A percentile compares a stretch with the other conserved stretches of the same genome.
Evolutionary conservation across 2,888 invertebrate genomes (phyloP).

Genomic region (Xanthorhoe spadicearia): DNA sequence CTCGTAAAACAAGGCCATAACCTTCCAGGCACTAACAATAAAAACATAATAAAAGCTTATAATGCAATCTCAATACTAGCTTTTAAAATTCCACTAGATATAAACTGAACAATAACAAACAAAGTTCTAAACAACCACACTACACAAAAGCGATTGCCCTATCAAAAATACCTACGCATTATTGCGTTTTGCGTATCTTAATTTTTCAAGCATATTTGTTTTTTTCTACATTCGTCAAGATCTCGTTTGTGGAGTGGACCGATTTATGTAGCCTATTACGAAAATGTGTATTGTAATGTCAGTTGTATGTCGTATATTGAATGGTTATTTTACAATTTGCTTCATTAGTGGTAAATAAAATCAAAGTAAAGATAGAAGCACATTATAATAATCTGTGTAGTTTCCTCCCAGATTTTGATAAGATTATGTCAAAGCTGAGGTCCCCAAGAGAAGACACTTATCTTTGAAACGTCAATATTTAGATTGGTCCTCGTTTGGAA

Average conservation of each 20-base stretch:
- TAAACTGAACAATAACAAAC: neutral
- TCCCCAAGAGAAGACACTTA: neutral
- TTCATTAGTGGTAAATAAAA: no score
- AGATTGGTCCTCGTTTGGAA: neutral
- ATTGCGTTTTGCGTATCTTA: no score
- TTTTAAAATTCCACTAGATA: neutral
- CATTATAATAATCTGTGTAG: neutral
- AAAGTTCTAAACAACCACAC: neutral
- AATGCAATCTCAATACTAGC: neutral
- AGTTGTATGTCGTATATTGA: no score
- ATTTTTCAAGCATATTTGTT: no score
- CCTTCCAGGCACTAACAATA: conserved; percentile 13
- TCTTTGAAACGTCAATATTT: neutral
- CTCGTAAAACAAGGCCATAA: conserved; percentile 21
- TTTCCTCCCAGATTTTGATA: neutral
- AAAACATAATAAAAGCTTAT: neutral
- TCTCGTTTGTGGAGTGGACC: no score
- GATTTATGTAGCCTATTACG: no score
- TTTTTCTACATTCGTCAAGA: no score
- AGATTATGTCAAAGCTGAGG: neutral
- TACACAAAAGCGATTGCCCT: no score
- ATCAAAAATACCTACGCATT: no score
- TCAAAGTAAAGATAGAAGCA: no score
- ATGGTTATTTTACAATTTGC: no score
- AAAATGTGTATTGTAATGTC: no score